These are phyloP conservation scores for Alsophila aescularia DNA, from an alignment of 2,888 invertebrate genomes.

Conservation along the genomic window DNA sequence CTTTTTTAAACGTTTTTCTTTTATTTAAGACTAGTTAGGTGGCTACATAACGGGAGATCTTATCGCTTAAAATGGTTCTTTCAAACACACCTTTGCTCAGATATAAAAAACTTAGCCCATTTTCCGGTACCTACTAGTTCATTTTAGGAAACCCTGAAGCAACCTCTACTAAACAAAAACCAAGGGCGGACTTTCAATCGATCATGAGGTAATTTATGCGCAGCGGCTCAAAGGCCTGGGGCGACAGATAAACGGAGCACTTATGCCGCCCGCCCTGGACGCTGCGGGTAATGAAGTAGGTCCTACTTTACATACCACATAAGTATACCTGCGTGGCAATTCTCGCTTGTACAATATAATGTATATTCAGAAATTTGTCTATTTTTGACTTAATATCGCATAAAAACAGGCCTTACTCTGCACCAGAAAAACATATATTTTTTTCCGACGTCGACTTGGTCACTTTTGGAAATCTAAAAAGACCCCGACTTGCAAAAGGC, in stretches of 20 bases:
- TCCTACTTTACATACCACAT: too few relatives aligned
- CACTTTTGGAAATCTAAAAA: neutral
- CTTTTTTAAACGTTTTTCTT: too few relatives aligned
- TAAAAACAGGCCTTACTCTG: too few relatives aligned
- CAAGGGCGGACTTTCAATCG: slow-evolving; percentile 23
- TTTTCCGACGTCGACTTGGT: neutral
- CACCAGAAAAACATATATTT: neutral
- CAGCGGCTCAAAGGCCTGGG: slow-evolving; percentile 21
- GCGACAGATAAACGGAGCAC: slow-evolving; percentile 18
- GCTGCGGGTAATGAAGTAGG: neutral
- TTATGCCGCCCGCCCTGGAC: slow-evolving; percentile 5
- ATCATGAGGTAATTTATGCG: slow-evolving; percentile 35
- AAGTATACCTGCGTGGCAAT: too few relatives aligned
- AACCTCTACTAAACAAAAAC: slow-evolving; percentile 11
- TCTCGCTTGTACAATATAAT: too few relatives aligned
- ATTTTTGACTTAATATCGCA: too few relatives aligned
- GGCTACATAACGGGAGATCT: too few relatives aligned
- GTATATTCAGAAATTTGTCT: too few relatives aligned
- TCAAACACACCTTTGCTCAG: too few relatives aligned
- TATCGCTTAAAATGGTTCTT: too few relatives aligned
- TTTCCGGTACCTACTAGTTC: neutral
- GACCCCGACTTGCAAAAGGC: slow-evolving; percentile 10
- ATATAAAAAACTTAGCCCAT: neutral
- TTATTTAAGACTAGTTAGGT: too few relatives aligned
- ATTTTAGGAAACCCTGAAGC: neutral